Percentiles rank a stretch among this genome's conserved stretches.
These are phyloP conservation scores for Euschistus heros DNA, from an alignment of 1,140 invertebrate genomes.

Conservation along the genomic window DNA sequence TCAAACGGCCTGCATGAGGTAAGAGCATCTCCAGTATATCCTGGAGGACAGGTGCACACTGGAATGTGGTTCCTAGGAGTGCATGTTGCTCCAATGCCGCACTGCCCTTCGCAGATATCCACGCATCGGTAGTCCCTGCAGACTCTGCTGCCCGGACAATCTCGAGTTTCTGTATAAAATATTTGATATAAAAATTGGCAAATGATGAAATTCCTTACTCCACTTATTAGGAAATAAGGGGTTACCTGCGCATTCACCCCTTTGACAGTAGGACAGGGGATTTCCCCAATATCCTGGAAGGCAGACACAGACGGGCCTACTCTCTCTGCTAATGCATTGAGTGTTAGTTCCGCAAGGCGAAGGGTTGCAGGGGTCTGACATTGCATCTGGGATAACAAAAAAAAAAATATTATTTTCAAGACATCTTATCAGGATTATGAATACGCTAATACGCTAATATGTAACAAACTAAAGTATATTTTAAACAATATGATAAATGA, in stretches of 20 bases:
- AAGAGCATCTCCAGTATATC: slow-evolving; percentile 42
- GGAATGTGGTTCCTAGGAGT: slow-evolving; percentile 36
- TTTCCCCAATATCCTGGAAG: slow-evolving; percentile 48
- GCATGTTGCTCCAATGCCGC: slow-evolving; percentile 39
- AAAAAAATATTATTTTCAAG: not conserved
- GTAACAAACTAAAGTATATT: no score
- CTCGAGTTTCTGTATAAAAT: slow-evolving; percentile 33
- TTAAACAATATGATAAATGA: no score
- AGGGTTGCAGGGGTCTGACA: slow-evolving; percentile 34
- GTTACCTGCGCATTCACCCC: slow-evolving; percentile 44
- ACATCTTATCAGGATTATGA: not conserved
- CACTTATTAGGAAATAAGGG: no score
- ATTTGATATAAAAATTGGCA: no score
- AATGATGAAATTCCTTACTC: no score
- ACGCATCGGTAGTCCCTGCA: slow-evolving; percentile 41
- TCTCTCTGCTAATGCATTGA: slow-evolving; percentile 39
- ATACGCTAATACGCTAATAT: not conserved
- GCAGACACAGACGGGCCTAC: slow-evolving; percentile 46
- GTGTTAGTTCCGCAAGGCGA: slow-evolving; percentile 42
- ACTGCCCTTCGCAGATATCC: slow-evolving; percentile 36
- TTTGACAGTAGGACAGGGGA: slow-evolving; percentile 41
- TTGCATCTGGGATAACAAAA: not conserved
- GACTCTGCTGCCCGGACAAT: slow-evolving; percentile 38
- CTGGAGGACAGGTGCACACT: slow-evolving; percentile 34
- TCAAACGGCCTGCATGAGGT: slow-evolving; percentile 46